Evolutionary conservation across 35 echinoderm and acorn worm species (phyloP), one percentile per base, ranked within the genome.

Genomic region (Eucidaris tribuloides): DNA sequence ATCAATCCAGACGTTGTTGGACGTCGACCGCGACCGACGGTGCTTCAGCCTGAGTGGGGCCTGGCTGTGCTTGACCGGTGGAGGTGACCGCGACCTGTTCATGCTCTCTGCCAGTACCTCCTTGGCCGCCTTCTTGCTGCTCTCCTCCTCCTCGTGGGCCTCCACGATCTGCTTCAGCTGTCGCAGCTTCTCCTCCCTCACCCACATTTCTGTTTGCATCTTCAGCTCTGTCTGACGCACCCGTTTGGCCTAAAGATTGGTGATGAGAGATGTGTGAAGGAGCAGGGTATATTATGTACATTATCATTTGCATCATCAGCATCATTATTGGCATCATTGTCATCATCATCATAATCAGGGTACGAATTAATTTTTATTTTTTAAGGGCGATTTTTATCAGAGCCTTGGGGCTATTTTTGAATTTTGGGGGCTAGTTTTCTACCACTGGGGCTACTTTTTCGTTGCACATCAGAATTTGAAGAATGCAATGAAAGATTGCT

Each of bases 91-190:
- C 42, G 85, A 72, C 14, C 91, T 83, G 24, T 86, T 89, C 3
- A 92, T 36, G 60, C 76, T 78, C 7, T 82, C 79, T 18, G 40
- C 64, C 30, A 46, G 55, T 50, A 79, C 78, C 35, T 71, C 78
- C 58, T 58, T 88, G 19, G 18, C 60, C 19, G 76, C 78, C 7
- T 79, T 89, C 14, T 62, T 57, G 25, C 46, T 71, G 20, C 65
- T 71, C 20, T 76, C 55, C n/a, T 87, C 78, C 9, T 90, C 82
- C 76, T 68, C 79, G 14, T 58, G 50, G 14, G 65, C 90, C 45
- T 91, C 89, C 11, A 98, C 95, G 39, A 98, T 98, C 83, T 98
- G 61, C 55, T 98, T 98, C 23, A 98, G 90, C 81, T 98, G 95
- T 23, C 91, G 79, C 1, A 98, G 71, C 68, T 98, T 92, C 39